Evolutionary conservation across 2,888 invertebrate species (phyloP), one percentile per base, ranked within the genome.

Genomic region (Nyleta sp.): DNA sequence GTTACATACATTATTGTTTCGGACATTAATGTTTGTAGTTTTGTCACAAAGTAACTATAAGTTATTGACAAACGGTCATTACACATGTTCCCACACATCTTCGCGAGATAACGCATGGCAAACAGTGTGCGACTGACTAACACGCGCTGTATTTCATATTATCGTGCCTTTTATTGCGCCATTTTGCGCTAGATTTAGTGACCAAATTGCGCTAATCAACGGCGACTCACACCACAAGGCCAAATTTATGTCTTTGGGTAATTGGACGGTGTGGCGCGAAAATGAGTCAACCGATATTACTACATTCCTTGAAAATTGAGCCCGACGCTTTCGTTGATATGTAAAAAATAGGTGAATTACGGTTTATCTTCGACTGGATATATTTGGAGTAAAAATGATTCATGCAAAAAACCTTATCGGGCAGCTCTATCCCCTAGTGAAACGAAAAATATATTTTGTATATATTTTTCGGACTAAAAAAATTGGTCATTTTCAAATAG

Each of bases 171-270:
- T 80, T 72, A 80, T 76, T 75, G 72, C 64, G 17, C 62, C 78
- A 79, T 75, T 72, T 76, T 68, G 68, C 72, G 46, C 35, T 50
- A 59, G 62, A 76, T 80, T 80, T 76, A 76, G 75, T 72, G 75
- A 42, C 59, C 68, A 55, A 80, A 76, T 76, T 76, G 67, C 64
- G 59, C 71, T 74, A 79, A 75, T 79, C 70, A 78, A 78, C 70
- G 65, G 24, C 62, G 44, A 44, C 72, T 68, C 79, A 55, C 52
- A 33, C 72, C 68, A 68, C 70, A 31, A 35, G 33, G 11, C 38
- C 31, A 38, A 78, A 78, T 74, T 78, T 78, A 78, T 71, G 67
- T 57, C 70, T 55, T 44, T 53, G 28, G 52, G 68, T 68, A 75
- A 80, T 80, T 75, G 75, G 77, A 71, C 65, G 57, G 42, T 48